Base-by-base conservation (phyloP, 2,113 vertebrate species). In the Motacilla alba region DNA sequence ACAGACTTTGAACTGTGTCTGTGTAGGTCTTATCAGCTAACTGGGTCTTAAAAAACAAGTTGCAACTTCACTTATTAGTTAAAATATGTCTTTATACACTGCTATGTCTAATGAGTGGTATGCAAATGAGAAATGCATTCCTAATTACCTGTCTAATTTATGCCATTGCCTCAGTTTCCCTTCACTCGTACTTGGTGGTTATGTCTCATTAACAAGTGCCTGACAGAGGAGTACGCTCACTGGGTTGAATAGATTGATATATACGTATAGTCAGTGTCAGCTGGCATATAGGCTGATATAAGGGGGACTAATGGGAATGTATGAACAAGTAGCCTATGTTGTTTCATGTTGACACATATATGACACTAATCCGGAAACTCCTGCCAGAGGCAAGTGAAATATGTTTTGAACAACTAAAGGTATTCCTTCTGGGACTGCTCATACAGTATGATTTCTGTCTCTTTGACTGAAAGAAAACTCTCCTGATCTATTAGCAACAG, bases 331-430 rank as follows among this genome's bases (percentile, higher is more conserved):
- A 95, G 73, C 75, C 49, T 53, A 35, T 77, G 72, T 91, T 96
- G 90, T 95, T 97, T 96, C 83, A 27, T 47, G 49, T 74, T 96
- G 97, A 96, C 84, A 49, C 12, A 3, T 91, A 64, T 94, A 91
- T 95, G 97, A 98, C 95, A 89, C 81, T 98, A 98, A 97, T 97
- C 83, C 24, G 47, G 93, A 96, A 97, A 93, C 90, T 88, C 55
- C 28, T 87, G 95, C 91, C 92, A 93, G 91, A 87, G 87, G 95
- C 94, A 92, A 94, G 37, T 43, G 79, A 97, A 97, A 95, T 96
- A 94, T 50, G 73, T 94, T 97, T 95, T 96, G 94, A 94, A 95
- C 72, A 93, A 92, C 88, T 79, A 73, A 95, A 95, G 74, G 76
- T 72, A 83, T 96, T 97, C 89, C 93, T 97, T 97, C 82, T 93